Evolutionary conservation across 2,888 invertebrate species (phyloP), one percentile per base, ranked within the genome.

Genomic region (Cyclophora punctaria): DNA sequence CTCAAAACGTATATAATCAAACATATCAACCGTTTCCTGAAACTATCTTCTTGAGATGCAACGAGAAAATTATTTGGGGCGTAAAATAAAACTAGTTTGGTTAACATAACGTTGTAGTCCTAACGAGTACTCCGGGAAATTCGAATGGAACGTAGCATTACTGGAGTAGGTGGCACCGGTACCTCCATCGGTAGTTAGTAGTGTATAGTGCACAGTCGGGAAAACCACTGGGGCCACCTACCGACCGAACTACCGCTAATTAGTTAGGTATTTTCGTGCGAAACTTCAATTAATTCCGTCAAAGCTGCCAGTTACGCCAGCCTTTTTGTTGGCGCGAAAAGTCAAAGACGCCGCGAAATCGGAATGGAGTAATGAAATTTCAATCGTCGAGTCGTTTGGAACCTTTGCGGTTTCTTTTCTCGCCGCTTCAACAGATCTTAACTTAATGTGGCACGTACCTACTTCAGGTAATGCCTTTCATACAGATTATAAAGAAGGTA

Each of bases 201-300:
- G 20, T 20, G 20, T 20, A 20, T 20, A 20, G 20, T 20, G 20
- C 20, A 20, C 60, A 51, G 46, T 34, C 51, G 56, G 53, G 55
- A 44, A 61, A 58, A 61, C 57, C 63, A 49, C 61, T 45, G 56
- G 53, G 55, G 50, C 60, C 55, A 57, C 50, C 52, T 48, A 54
- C 60, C 61, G 56, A 58, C 64, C 69, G 58, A 73, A 67, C 71
- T 73, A 70, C 67, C 72, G 58, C 78, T 78, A 78, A 78, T 80
- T 78, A 80, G 76, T 74, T 75, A 67, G 72, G 73, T 70, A 82
- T 82, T 79, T 80, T 77, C 74, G 66, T 71, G 69, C 71, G 70
- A 78, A 80, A 81, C 79, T 81, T 78, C 78, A 78, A 78, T 81
- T 81, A 79, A 79, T 75, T 74, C 76, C 73, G 65, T 75, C 74